Base-by-base conservation (phyloP, 2,888 invertebrate species). In the Pseudanteris insignis region DNA sequence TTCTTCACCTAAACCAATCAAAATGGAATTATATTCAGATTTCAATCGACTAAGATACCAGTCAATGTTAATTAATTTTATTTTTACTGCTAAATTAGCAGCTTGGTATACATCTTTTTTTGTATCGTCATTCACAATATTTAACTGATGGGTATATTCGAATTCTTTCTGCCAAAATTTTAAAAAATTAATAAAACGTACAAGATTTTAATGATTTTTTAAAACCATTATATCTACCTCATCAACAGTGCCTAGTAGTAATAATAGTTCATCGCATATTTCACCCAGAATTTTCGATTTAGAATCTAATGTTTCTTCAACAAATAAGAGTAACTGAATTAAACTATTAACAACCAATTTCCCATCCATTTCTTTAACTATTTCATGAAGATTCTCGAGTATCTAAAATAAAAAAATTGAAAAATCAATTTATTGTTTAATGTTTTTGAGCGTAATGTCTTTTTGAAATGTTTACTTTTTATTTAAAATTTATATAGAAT, bases 241-340 rank as follows among this genome's bases (percentile, higher is more conserved):
- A 64, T 80, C 79, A 28, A 83, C 75, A 10, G 78, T 76, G 12
- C 82, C 84, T 40, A 81, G 74, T 62, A 80, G 68, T 36, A 75
- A 70, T 15, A 81, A 81, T 25, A 85, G 64, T 59, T 81, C 81
- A 9, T 75, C 48, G 14, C 82, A 81, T 36, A 84, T 66, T 41
- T 81, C 78, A 62, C 82, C 81, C 36, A 83, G 62, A 7, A 65
- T 67, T 14, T 70, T 67, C 1, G 74, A 72, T 21, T 71, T 68
- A 6, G 71, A 70, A 30, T 55, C 53, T 7, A 65, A 66, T 37
- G 63, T 64, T 29, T 75, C 75, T 61, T 79, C 78, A 9, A 78
- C 61, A 5, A 69, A 67, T 2, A 78, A 43, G 8, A 78, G 46
- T 28, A 78, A 55, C 50, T 76, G 69, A 1, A 75, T 34, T 15